phyloP scores from a whole-genome alignment of 2,888 invertebrate genomes.

The Sabellastarte sp. region DNA sequence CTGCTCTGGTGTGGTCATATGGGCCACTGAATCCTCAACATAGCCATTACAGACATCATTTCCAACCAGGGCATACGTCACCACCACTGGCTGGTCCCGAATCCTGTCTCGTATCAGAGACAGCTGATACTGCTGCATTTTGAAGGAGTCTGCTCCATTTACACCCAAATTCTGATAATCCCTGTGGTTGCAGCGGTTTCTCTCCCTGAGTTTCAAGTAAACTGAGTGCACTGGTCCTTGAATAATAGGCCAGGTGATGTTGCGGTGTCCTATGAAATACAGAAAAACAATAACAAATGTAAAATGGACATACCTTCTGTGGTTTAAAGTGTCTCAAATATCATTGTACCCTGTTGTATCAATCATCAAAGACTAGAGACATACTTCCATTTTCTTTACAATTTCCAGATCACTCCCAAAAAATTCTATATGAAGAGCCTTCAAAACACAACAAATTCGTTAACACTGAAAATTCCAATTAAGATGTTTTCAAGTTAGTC shows the following conservation, averaged over 20 bases:
- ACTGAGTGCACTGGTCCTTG: slow-evolving; percentile 53
- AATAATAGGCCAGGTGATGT: slow-evolving; percentile 47
- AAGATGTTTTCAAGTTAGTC: too few relatives aligned
- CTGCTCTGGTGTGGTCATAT: slow-evolving; percentile 60
- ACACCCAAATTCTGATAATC: slow-evolving; percentile 63
- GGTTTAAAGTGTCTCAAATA: too few relatives aligned
- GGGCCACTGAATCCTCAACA: slow-evolving; percentile 58
- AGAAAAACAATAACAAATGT: too few relatives aligned
- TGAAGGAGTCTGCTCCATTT: slow-evolving; percentile 52
- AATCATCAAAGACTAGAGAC: too few relatives aligned
- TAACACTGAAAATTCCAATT: too few relatives aligned
- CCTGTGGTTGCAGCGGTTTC: slow-evolving; percentile 62
- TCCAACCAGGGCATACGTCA: slow-evolving; percentile 61
- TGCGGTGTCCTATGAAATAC: slow-evolving; percentile 42
- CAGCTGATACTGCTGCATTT: slow-evolving; percentile 11
- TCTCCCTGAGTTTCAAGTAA: slow-evolving; percentile 53
- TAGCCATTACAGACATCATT: slow-evolving; percentile 64
- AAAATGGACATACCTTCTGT: too few relatives aligned
- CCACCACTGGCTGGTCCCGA: slow-evolving; percentile 59
- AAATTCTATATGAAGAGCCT: too few relatives aligned
- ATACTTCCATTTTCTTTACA: too few relatives aligned
- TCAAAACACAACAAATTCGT: too few relatives aligned
- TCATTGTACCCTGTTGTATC: too few relatives aligned
- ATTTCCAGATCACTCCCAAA: too few relatives aligned
- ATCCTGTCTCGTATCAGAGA: slow-evolving; percentile 56